Evolutionary conservation across 2,113 vertebrate species (phyloP).

Genomic region (Alethe castanea): DNA sequence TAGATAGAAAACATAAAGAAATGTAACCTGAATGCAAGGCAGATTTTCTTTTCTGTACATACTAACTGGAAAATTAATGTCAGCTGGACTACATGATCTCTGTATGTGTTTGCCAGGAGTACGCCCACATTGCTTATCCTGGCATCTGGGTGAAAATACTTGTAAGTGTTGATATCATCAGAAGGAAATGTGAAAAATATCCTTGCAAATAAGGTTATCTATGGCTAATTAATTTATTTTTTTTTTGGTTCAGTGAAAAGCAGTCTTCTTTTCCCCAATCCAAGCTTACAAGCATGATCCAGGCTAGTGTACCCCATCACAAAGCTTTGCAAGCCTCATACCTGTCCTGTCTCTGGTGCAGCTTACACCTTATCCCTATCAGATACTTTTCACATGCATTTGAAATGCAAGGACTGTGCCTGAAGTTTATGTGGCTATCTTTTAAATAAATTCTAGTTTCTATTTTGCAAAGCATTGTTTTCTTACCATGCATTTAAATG

Average conservation of each 20-base stretch:
- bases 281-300: not conserved
- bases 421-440: not conserved
- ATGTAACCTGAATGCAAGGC: not conserved
- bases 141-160: not conserved
- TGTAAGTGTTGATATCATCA: not conserved
- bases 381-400: not conserved
- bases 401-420: not conserved
- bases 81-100: not conserved
- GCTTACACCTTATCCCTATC: not conserved
- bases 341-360: not conserved
- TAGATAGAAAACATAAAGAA: not conserved
- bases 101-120: not conserved
- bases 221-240: not conserved
- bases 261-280: not conserved
- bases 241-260: not conserved
- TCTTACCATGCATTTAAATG: not conserved
- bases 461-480: not conserved
- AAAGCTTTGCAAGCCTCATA: not conserved
- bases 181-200: not conserved
- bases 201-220: not conserved
- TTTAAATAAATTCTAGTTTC: not conserved
- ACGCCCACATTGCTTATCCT: fast-evolving
- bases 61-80: not conserved
- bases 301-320: fast-evolving
- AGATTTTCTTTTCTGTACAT: not conserved